Base-by-base conservation (phyloP, 2,888 invertebrate species). In the Epirrita christyi region DNA sequence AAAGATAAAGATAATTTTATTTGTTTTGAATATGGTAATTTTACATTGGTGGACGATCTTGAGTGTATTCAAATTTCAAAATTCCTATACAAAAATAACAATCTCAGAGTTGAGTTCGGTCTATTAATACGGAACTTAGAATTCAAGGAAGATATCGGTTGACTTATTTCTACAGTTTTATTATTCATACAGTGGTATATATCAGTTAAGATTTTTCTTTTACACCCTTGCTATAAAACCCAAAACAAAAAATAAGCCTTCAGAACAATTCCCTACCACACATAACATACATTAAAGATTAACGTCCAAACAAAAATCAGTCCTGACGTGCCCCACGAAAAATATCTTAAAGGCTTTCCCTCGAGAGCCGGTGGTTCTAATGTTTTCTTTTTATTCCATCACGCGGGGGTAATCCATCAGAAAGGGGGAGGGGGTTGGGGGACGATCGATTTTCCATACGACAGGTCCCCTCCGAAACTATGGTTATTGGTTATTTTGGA, bases 341-440 rank as follows among this genome's bases (percentile, higher is more conserved):
- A 81, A 81, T 81, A 77, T 83, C 78, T 78, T 70, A 73, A 71
- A 76, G 73, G 76, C 76, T 74, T 77, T 82, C 84, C 88, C 84
- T 61, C 60, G 78, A 78, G 73, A 76, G 71, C 71, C 75, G 76
- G 79, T 78, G 78, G 58, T 48, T 81, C 81, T 86, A 87, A 88
- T 89, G 88, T 88, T 88, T 89, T 88, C 82, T 87, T 88, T 85
- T 87, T 87, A 85, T 88, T 88, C 85, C 83, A 86, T 85, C 86
- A 85, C 73, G 70, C 74, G 79, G 78, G 79, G 78, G 79, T 89
- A 87, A 89, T 88, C 89, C 87, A 84, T 90, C 88, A 87, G 77
- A 29, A 41, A 27, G 36, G 38, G 44, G 44, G 36, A n/a, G 15
- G 48, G 49, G 41, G 75, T 69, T 59, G 68, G 68, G 72, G 73